Evolutionary conservation across 2,888 invertebrate genomes (phyloP), one percentile per base, ranked within the genome.

Genomic region (Clanis bilineata): DNA sequence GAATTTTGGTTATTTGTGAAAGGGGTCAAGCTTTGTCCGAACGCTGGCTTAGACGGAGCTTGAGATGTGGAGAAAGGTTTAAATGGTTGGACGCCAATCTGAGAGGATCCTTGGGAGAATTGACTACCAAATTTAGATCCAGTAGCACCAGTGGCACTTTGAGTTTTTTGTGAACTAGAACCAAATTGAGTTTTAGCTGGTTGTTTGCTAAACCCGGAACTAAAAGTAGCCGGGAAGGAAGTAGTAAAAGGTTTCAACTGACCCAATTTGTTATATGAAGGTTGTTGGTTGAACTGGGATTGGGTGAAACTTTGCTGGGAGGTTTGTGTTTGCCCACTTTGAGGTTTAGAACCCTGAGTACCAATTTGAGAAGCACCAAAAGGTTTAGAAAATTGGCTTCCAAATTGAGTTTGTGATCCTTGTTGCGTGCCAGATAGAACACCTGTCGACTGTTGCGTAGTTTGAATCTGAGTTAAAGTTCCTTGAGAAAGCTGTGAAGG

Each of bases 81-180:
- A 18, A 67, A 62, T 36, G 68, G 60, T 60, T 71, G 67, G 25
- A 66, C 60, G 22, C 67, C 68, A 36, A 73, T 70, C 15, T 74
- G 72, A 12, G 70, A 60, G 0, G 21, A 28, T 10, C 28, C 47
- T n/a, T 58, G 58, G 5, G 47, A n/a, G 2, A 45, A 57, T 22
- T 23, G 38, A 47, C 25, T 47, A 4, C 41, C 41, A 7, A 41
- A 41, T 32, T 51, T 28, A 51, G 51, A 18, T 32, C 3, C 2
- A 18, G 7, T 47, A 7, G 47, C 25, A 9, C 47, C 47, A 28
- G 15, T 15, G 28, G 15, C 15, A 28, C 47, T 10, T 47, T 47
- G 25, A 7, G 28, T 15, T 1, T 28, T 25, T 25, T 28, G 47
- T 6, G 15, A 9, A 7, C 12, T 28, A 0, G 47, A 25, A 15